Base-by-base conservation (phyloP, 2,797 vertebrate genomes). In the Ptychobarbus kaznakovi region DNA sequence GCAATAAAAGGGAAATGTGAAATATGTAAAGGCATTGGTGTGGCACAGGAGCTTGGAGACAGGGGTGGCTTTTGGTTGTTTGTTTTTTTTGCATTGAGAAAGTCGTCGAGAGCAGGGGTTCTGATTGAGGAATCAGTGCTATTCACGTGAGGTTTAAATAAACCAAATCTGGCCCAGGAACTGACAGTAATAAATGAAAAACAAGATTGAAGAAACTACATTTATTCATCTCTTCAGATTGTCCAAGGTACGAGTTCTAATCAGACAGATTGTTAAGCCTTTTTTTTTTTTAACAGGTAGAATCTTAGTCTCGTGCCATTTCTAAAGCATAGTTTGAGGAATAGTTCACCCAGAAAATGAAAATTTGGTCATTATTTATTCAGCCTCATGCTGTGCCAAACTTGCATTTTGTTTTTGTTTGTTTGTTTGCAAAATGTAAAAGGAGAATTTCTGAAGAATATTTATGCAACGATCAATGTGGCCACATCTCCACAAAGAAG, bases 1-100 rank as follows among this genome's bases (percentile, higher is more conserved):
- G 93, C 94, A 94, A 93, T 95, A 95, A 95, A 95, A 94, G 92
- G 90, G 90, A 93, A 91, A 93, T 92, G 92, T 86, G 89, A 92
- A 90, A 90, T 86, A 87, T 88, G 90, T 91, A 91, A 87, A 92
- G 90, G 87, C 56, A 88, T 84, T 90, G 84, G 90, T 89, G 91
- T 88, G 91, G 86, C 90, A 83, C 79, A 88, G 86, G 89, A 86
- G 58, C 53, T 70, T 53, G 70, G 86, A 84, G 83, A 6, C 91
- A 90, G 92, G 92, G 89, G 90, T 93, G 91, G 92, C 89, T 92
- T 93, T 83, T 63, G n/a, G 15, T 8, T 16, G 7, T 40, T 40
- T 9, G 8, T 66, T 65, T 28, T 28, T 65, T 65, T 40, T 38
- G 79, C 72, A 70, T 74, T 76, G 81, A 80, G 28, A 69, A 80